phyloP scores from a whole-genome alignment of 2,888 invertebrate species.

The Branchipolynoe longqiensis region DNA sequence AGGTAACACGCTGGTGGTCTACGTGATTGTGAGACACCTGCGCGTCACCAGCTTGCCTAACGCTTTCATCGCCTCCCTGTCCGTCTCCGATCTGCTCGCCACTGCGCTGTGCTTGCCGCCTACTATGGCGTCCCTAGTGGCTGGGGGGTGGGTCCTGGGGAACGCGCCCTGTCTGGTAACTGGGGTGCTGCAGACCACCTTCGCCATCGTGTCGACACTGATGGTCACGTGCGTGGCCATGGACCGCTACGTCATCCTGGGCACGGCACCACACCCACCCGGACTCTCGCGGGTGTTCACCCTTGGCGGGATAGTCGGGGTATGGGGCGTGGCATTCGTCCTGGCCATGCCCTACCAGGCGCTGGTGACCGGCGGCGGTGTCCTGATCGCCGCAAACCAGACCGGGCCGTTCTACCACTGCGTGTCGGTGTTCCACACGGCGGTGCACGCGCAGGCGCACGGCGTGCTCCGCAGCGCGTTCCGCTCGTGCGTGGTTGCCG shows the following conservation, averaged over 20 bases:
- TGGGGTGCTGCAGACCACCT: not conserved
- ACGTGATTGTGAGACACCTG: conserved; percentile 12
- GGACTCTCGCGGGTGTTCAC: not conserved
- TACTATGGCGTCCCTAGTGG: not conserved
- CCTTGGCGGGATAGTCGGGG: not conserved
- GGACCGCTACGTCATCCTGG: conserved; percentile 7
- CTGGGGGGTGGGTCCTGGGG: not conserved
- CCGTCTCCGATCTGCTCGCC: conserved; percentile 19
- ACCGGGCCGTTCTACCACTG: conserved; percentile 6
- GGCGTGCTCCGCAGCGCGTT: not conserved
- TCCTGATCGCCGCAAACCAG: not conserved
- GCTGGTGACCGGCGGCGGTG: not conserved
- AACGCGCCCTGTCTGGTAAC: conserved; percentile 11
- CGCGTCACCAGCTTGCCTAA: conserved; percentile 15
- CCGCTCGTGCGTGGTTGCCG: not conserved
- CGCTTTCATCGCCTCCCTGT: conserved; percentile 16
- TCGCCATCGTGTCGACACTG: conserved; percentile 12
- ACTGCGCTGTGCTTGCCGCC: not conserved
- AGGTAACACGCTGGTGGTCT: conserved; percentile 37
- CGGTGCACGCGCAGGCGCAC: not conserved
- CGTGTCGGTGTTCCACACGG: conserved; percentile 20
- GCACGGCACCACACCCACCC: not conserved
- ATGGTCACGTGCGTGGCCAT: conserved; percentile 26
- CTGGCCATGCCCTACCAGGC: not conserved
- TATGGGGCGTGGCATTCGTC: conserved; percentile 1